Base-by-base conservation (phyloP, 2,888 invertebrate species). In the Platypus cylindrus region DNA sequence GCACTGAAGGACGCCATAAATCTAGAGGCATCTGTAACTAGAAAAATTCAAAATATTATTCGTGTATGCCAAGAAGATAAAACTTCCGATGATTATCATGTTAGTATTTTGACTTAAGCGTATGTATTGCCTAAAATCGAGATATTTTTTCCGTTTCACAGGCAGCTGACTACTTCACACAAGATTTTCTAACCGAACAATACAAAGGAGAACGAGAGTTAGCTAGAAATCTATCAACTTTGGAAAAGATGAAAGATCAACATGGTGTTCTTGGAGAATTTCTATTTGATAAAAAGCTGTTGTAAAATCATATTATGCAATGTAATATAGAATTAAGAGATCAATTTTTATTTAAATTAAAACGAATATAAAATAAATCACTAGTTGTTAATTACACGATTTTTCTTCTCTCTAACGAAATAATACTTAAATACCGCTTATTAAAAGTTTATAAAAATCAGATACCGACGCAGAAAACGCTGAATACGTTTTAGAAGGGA, bases 121-220 rank as follows among this genome's bases (percentile, higher is more conserved):
- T n/a, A n/a, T n/a, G n/a, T n/a, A n/a, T n/a, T 4, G 9, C 16
- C 2, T 18, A 5, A 17, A 30, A 8, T 12, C 16, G 28, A 11
- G 11, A 30, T 17, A 24, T 16, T 37, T 13, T 26, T 17, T 25
- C 29, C 32, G 31, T 44, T 41, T 60, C 63, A 22, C 59, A 83
- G 83, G 63, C 82, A 56, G 78, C 77, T 20, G 82, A 84, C 58
- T 81, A 78, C 52, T 63, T 84, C 44, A 78, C 78, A 45, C 71
- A 68, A 9, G 80, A 76, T 36, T 82, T 78, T 59, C 61, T 84
- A 49, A 82, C 82, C 41, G 90, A 91, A 54, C 90, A 91, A 61
- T 79, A 87, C 65, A 75, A 80, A 55, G 86, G 87, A 22, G 80
- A 87, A 54, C 75, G 85, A 41, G 79, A 85, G 48, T 62, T 91